Base-by-base conservation (phyloP, 2,888 invertebrate species). In the Synanthedon tipuliformis region DNA sequence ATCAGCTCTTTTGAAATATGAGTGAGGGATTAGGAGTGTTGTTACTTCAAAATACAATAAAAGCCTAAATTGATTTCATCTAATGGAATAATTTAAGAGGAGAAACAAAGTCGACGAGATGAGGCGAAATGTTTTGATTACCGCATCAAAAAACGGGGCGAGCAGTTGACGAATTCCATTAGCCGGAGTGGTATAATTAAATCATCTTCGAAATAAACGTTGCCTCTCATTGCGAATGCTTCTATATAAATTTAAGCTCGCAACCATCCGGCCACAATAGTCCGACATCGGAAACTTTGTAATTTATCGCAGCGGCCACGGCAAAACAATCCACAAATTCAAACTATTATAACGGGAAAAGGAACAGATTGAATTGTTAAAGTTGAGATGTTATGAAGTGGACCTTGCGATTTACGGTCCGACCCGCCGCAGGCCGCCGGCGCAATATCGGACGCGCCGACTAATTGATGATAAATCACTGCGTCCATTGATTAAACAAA, bases 191-290 rank as follows among this genome's bases (percentile, higher is more conserved):
- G 63, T 62, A 70, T 76, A 80, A 81, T 81, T 80, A 78, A 79
- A 79, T 80, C 69, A 75, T 74, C 66, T 65, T 63, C 63, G 61
- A 70, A 71, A 70, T 74, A 68, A 75, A 69, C 68, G 65, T 67
- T 69, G 71, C 70, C 75, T 75, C 69, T 74, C 75, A 73, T 75
- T 78, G 71, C 77, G 80, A 81, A 79, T 80, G 73, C 77, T 76
- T 72, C 73, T 75, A 78, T 80, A 79, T 78, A 78, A 78, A 81
- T 75, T 73, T 69, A 67, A 70, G 70, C 66, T 73, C 66, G 66
- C 64, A 69, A 69, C 66, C 71, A 69, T 65, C 68, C 69, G 64
- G 66, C 74, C 72, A 71, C 73, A 66, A 63, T 64, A 64, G 61
- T 57, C 65, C 69, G 57, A 68, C 76, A 74, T 71, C 69, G 66